Conservation (phyloP, 1,140 invertebrate genomes). For the Pogonognathellus flavescens region DNA sequence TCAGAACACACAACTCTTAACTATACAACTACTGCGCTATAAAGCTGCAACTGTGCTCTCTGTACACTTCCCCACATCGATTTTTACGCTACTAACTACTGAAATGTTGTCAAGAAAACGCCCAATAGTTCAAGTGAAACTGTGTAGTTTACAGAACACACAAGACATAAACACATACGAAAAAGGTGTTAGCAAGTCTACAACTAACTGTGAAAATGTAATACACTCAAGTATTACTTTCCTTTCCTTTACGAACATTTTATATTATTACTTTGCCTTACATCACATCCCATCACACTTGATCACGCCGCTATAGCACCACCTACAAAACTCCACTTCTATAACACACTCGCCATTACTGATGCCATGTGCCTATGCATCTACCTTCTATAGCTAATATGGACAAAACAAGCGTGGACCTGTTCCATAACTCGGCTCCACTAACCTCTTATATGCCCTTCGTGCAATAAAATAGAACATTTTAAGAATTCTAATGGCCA, state of each 20-base stretch:
- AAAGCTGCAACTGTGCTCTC: too few species aligned
- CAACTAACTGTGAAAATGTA: not conserved
- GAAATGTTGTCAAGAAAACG: conserved; percentile 6
- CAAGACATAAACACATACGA: conserved; percentile 10
- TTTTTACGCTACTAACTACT: not conserved
- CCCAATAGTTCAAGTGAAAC: conserved; percentile 18
- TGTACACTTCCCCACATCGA: not conserved
- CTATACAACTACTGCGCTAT: not conserved
- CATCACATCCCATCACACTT: not conserved
- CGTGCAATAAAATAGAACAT: conserved; percentile 32
- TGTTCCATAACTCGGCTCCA: too few species aligned
- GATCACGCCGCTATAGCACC: not conserved
- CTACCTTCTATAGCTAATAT: too few species aligned
- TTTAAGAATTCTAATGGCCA: conserved; percentile 41
- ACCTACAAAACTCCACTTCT: too few species aligned
- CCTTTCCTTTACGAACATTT: not conserved
- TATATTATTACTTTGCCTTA: conserved; percentile 11
- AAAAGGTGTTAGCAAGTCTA: conserved; percentile 24
- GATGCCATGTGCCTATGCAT: too few species aligned
- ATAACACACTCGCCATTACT: too few species aligned
- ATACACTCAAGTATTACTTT: not conserved
- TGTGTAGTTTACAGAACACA: conserved; percentile 18
- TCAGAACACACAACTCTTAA: not conserved
- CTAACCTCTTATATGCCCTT: not conserved
- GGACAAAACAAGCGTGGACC: too few species aligned